A percentile compares a stretch with the other conserved stretches of the same genome.
Evolutionary conservation across 2,797 vertebrate genomes (phyloP).

Genomic region (Urocyon cinereoargenteus): DNA sequence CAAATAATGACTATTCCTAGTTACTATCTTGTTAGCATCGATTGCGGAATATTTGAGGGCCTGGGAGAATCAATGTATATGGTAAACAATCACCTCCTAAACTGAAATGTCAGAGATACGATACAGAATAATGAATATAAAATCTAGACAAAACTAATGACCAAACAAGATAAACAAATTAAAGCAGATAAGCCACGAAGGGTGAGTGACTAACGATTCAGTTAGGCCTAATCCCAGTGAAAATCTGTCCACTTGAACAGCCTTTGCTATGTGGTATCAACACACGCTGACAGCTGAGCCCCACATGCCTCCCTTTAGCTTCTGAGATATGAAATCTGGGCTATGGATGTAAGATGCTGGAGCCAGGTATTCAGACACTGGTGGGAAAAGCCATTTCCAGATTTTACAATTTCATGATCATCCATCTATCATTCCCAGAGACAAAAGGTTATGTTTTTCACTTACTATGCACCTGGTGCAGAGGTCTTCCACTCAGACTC

Average conservation of each 20-base stretch:
- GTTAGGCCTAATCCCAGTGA: constrained; percentile 52
- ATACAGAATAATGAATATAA: constrained; percentile 84
- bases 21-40: constrained; percentile 84
- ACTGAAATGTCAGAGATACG: constrained; percentile 84
- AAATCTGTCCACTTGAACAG: constrained; percentile 64
- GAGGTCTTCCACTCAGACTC: not conserved
- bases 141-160: constrained; percentile 79
- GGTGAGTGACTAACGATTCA: constrained; percentile 69
- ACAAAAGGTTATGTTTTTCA: not conserved
- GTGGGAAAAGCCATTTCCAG: constrained; percentile 25
- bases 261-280: not conserved
- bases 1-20: constrained; percentile 79
- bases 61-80: constrained; percentile 82
- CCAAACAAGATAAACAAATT: constrained; percentile 83
- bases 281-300: constrained; percentile 51
- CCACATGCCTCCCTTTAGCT: not conserved
- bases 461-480: not conserved
- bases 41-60: constrained; percentile 80
- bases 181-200: constrained; percentile 68
- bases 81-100: constrained; percentile 81
- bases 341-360: not conserved
- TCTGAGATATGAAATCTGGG: constrained; percentile 8
- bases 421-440: not conserved
- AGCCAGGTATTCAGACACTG: not conserved
- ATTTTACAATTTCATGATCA: not conserved